Evolutionary conservation across 2,113 vertebrate species (phyloP).

Genomic region (Epinephelus fuscoguttatus): DNA sequence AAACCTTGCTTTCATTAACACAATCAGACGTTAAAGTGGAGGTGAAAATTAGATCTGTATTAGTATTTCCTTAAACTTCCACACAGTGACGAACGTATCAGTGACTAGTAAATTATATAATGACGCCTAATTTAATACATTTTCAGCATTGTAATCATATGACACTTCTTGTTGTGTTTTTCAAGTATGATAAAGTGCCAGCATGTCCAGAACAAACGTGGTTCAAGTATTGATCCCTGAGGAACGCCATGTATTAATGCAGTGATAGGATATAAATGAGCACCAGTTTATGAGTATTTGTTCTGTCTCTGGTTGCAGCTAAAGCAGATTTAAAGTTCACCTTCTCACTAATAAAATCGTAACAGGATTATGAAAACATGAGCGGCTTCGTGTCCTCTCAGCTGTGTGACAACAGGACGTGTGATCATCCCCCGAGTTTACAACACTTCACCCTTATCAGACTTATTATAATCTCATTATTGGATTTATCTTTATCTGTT

Average conservation of each 20-base stretch:
- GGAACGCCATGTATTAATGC: neutral
- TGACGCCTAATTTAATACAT: no score
- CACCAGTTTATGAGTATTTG: neutral
- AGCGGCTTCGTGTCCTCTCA: constrained; percentile 1
- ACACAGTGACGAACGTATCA: no score
- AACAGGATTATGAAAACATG: constrained; percentile 33
- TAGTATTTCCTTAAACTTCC: no score
- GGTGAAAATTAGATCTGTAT: no score
- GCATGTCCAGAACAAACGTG: no score
- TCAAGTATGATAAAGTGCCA: no score
- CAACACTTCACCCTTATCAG: neutral
- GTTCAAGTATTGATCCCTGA: neutral
- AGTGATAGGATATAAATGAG: neutral
- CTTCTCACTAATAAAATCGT: constrained; percentile 19
- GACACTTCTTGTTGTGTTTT: no score
- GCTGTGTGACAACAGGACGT: constrained; percentile 12
- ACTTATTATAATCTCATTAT: constrained; percentile 34
- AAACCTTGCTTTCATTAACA: no score
- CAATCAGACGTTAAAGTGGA: no score
- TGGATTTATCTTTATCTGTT: constrained; percentile 8
- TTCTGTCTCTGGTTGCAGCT: neutral
- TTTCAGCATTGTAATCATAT: no score
- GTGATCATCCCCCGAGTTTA: constrained; percentile 1
- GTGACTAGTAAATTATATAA: no score
- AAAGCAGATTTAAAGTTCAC: constrained; percentile 15